Evolutionary conservation across 1,140 invertebrate species (phyloP), one percentile per base, ranked within the genome.

Genomic region (Phocides pigmalion): DNA sequence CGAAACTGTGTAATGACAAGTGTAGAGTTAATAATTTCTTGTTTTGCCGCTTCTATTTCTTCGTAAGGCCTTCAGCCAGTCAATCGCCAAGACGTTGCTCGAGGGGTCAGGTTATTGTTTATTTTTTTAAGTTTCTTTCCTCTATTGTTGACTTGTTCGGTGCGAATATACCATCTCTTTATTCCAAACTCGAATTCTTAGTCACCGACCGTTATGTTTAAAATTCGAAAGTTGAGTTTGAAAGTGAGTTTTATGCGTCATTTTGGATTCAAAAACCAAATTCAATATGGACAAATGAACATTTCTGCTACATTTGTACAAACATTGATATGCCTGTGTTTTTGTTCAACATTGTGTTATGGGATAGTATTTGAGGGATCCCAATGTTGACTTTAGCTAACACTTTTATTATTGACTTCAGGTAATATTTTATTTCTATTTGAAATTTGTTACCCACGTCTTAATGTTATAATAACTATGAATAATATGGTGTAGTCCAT

Each of bases 81-180:
- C 62, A 69, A 62, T 70, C 15, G 56, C 72, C 56, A 86, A 87
- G 85, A 88, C 79, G 75, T 73, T 74, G 65, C 61, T 65, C 28
- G 72, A 81, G 75, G 84, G 86, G 81, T 75, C 70, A 73, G 51
- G 37, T 54, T 66, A 73, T 81, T 79, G 77, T 82, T 80, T 70
- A 67, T 75, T 79, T 79, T 86, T 74, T 74, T 73, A 69, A 16
- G 49, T 53, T 81, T 73, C 70, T 80, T 80, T 69, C 74, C 69
- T 76, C 72, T 66, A 76, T 82, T 84, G 82, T 89, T 80, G 62
- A 82, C 81, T 78, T 64, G 61, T 53, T 74, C 68, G 61, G 71
- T 78, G 73, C 75, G 73, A 84, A 79, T 74, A 66, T 62, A 49
- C 58, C 9, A 68, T 58, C 62, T 64, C 68, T 77, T 70, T 68